These are phyloP conservation scores for Oriolus oriolus DNA, from an alignment of 2,113 vertebrate genomes.

Conservation along the genomic window DNA sequence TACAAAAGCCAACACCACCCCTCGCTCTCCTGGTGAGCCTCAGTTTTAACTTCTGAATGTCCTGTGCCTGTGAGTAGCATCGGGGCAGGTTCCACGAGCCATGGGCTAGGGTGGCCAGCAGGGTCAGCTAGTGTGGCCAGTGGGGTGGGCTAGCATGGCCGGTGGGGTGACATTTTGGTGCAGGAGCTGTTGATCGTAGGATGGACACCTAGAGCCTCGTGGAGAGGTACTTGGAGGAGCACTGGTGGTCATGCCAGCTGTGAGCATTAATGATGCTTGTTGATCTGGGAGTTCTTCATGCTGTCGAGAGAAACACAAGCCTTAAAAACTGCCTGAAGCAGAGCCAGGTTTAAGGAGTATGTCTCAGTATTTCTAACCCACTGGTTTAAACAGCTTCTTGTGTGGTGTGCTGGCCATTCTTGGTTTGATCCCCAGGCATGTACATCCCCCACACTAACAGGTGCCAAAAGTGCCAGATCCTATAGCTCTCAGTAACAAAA, in stretches of 20 bases:
- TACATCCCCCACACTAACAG: neutral
- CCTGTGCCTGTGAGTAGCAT: neutral
- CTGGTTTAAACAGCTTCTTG: neutral
- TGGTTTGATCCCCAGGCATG: neutral
- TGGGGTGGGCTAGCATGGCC: fast-evolving
- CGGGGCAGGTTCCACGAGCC: fast-evolving
- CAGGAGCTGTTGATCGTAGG: neutral
- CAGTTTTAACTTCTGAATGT: neutral
- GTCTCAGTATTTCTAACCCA: neutral
- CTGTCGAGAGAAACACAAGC: neutral
- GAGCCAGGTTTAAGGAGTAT: neutral
- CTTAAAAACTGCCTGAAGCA: neutral
- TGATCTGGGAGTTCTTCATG: neutral
- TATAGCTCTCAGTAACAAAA: neutral
- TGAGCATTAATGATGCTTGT: neutral
- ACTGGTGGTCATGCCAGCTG: neutral
- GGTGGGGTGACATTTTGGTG: fast-evolving
- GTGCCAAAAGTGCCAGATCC: neutral
- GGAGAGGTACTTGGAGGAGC: neutral
- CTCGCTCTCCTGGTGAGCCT: neutral
- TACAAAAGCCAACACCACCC: neutral
- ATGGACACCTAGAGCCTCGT: neutral
- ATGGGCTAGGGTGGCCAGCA: neutral
- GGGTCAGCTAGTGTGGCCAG: neutral
- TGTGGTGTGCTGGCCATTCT: neutral